Base-by-base conservation (phyloP, 2,888 invertebrate genomes). In the Allygus modestus region DNA sequence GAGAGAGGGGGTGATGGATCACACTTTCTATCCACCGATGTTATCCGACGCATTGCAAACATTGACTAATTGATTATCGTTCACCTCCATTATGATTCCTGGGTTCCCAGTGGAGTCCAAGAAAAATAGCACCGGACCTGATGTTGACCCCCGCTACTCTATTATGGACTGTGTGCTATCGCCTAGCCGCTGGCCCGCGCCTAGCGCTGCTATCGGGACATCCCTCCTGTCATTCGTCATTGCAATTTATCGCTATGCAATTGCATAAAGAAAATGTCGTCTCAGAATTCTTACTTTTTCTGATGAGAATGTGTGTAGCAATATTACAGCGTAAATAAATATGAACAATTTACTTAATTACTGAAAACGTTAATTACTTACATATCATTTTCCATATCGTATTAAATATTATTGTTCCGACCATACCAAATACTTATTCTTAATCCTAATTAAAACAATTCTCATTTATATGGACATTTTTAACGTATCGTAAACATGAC, bases 61-160 rank as follows among this genome's bases (percentile, higher is more conserved):
- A 79, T 58, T 79, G 79, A 73, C 73, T 83, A 83, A 83, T 83
- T 83, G 83, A 83, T 83, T 83, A 83, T 83, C 69, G 69, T 43
- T 65, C 82, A 46, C 43, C 69, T 82, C 83, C 83, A 83, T 71
- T 71, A 73, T 83, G 71, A 73, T 82, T 73, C 73, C 33, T 43
- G 26, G 54, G 7, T 4, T 71, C 73, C 46, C 83, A 31, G 83
- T 26, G 73, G 73, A 83, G 83, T 20, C 23, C 33, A 83, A 73
- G 83, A 83, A 83, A 83, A 83, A 83, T 73, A 79, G 41, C 58
- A 7, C 58, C 79, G 58, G 33, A 2, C 79, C 54, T 11, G 33
- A 33, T 79, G 79, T 79, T 79, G 79, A 79, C 79, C 51, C 23
- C 20, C 73, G 61, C 31, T 41, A 37, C 73, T 51, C 77, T 77